Evolutionary conservation across 1,140 invertebrate species (phyloP).

Genomic region (Cyclina sinensis): DNA sequence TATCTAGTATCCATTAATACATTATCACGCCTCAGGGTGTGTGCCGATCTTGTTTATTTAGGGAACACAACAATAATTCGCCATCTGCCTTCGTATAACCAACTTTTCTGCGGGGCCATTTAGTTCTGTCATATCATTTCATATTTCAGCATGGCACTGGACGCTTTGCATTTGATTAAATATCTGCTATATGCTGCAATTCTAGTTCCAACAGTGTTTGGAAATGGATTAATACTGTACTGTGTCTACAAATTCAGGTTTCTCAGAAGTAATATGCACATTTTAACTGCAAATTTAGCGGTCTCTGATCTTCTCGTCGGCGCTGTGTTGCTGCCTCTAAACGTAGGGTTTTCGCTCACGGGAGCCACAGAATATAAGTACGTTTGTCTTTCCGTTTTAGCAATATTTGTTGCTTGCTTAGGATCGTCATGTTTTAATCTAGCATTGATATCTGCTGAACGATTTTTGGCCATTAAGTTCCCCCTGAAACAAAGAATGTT

Average conservation of each 20-base stretch:
- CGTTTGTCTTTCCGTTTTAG: neutral
- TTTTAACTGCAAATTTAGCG: slow-evolving; percentile 19
- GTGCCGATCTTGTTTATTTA: too few relatives aligned
- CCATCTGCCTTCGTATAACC: too few relatives aligned
- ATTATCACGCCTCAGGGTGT: too few relatives aligned
- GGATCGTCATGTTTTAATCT: slow-evolving; percentile 4
- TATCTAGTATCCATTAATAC: too few relatives aligned
- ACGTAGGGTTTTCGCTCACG: neutral
- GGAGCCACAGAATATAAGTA: neutral
- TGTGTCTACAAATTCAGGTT: neutral
- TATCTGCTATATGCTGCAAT: neutral
- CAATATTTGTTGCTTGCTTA: neutral
- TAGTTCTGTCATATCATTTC: too few relatives aligned
- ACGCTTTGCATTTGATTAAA: neutral
- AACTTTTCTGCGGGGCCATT: too few relatives aligned
- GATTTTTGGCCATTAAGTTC: neutral
- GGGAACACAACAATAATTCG: too few relatives aligned
- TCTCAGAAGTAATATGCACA: slow-evolving; percentile 17
- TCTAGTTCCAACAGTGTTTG: slow-evolving; percentile 14
- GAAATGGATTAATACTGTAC: neutral
- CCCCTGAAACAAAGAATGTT: neutral
- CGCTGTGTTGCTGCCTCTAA: neutral
- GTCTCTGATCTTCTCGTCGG: slow-evolving; percentile 9
- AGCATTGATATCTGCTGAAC: neutral
- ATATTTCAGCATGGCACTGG: neutral